Conservation (phyloP, 2,888 invertebrate species). For the Bellardia bayeri region DNA sequence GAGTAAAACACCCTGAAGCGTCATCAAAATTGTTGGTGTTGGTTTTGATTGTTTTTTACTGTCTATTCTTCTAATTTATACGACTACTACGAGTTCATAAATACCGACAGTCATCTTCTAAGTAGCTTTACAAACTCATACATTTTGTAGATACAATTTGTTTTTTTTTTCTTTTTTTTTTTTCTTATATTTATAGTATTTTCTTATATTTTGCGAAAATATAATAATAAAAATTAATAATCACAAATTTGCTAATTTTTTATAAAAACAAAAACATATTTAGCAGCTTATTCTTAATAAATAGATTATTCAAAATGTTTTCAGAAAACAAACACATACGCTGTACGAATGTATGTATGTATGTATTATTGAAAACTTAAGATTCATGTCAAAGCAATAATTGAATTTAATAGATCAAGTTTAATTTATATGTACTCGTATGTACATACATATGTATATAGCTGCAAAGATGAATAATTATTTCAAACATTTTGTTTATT, state of each 20-base stretch:
- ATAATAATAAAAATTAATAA: conserved; percentile 22
- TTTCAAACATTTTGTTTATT: background rate
- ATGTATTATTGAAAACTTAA: background rate
- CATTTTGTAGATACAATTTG: background rate
- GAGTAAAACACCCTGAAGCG: conserved; percentile 34
- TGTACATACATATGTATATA: background rate
- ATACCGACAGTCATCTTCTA: background rate
- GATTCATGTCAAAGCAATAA: conserved; percentile 41
- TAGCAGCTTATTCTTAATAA: background rate
- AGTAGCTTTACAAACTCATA: background rate
- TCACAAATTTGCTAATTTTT: conserved; percentile 38
- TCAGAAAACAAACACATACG: background rate
- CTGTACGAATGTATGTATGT: background rate
- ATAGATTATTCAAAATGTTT: background rate
- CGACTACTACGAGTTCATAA: background rate
- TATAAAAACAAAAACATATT: background rate
- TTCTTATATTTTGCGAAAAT: conserved; percentile 7
- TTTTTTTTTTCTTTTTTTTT: conserved; percentile 3
- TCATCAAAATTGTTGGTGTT: conserved; percentile 9
- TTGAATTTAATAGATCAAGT: conserved; percentile 53
- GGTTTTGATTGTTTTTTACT: background rate
- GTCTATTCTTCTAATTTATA: background rate
- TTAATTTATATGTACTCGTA: background rate
- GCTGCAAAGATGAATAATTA: background rate
- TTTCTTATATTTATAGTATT: background rate